A percentile compares a stretch with the other conserved stretches of the same genome.
Evolutionary conservation across 1,140 invertebrate genomes (phyloP).

Genomic region (Orussus abietinus): DNA sequence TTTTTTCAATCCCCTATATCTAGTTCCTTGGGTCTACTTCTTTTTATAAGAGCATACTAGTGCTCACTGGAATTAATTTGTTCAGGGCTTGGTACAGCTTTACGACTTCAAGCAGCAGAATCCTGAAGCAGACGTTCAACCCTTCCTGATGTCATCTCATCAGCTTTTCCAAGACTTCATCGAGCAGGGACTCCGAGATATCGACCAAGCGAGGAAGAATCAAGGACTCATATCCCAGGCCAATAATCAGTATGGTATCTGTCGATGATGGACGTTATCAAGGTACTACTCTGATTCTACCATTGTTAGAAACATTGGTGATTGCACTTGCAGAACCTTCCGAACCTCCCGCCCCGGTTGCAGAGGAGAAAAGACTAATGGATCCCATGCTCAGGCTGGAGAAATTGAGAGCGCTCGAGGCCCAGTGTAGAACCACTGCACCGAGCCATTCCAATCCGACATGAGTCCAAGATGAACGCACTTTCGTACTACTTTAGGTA

Average conservation of each 20-base stretch:
- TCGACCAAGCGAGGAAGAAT: slow-evolving; percentile 63
- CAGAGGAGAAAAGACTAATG: slow-evolving; percentile 38
- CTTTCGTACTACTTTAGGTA: slow-evolving; percentile 5
- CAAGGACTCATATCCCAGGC: slow-evolving; percentile 37
- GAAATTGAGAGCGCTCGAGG: slow-evolving; percentile 45
- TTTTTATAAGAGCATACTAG: no score
- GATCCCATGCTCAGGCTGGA: slow-evolving; percentile 47
- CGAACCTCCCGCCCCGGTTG: slow-evolving; percentile 19
- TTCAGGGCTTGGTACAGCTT: slow-evolving; percentile 74
- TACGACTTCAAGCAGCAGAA: slow-evolving; percentile 88
- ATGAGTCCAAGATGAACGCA: slow-evolving; percentile 24
- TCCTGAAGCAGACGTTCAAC: slow-evolving; percentile 82
- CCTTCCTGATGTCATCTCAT: slow-evolving; percentile 83
- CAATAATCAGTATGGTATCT: slow-evolving; percentile 38
- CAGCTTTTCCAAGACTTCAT: slow-evolving; percentile 92
- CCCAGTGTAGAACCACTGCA: slow-evolving; percentile 34
- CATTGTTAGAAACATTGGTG: no score
- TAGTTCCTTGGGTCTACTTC: no score
- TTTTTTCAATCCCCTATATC: not conserved
- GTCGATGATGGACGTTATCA: no score
- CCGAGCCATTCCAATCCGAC: slow-evolving; percentile 36
- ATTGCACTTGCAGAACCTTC: slow-evolving; percentile 22
- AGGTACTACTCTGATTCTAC: no score
- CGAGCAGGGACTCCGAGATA: slow-evolving; percentile 77
- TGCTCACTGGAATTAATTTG: no score